phyloP scores from a whole-genome alignment of 2,113 vertebrate species.

The Sylvia atricapilla region DNA sequence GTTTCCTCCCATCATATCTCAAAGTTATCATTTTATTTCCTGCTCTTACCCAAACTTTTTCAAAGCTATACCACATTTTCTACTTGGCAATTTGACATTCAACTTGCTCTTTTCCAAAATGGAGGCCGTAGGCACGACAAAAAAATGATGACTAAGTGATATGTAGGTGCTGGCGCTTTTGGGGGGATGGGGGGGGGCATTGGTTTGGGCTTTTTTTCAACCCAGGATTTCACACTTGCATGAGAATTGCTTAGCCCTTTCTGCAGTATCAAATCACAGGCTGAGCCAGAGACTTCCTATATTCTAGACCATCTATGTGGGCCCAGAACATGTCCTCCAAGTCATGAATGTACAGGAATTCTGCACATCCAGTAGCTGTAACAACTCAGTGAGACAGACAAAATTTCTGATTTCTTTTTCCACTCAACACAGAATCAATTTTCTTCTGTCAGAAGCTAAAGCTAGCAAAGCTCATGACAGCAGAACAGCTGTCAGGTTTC shows the following conservation, averaged over 20 bases:
- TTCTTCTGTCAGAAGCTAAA: not conserved
- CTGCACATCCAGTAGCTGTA: not conserved
- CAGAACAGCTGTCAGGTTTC: conserved; percentile 7
- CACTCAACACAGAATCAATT: not conserved
- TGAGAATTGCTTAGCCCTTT: not conserved
- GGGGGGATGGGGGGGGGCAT: fast-evolving
- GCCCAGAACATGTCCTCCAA: not conserved
- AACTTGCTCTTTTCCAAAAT: not conserved
- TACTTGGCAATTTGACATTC: not conserved
- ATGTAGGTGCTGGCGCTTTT: not conserved
- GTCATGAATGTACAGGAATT: fast-evolving
- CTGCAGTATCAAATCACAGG: not conserved
- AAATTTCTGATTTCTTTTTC: not conserved
- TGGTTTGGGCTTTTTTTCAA: not conserved
- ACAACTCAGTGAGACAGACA: not conserved
- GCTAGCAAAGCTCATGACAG: not conserved
- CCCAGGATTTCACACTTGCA: not conserved
- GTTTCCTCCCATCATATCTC: not conserved
- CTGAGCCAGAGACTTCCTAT: not conserved
- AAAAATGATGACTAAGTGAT: not conserved
- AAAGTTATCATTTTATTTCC: not conserved
- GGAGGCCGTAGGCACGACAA: not conserved
- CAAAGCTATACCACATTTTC: not conserved
- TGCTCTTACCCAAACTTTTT: not conserved
- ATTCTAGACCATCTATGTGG: not conserved